Base-by-base conservation (phyloP, 2,113 vertebrate species). In the Antechinus stuartii region DNA sequence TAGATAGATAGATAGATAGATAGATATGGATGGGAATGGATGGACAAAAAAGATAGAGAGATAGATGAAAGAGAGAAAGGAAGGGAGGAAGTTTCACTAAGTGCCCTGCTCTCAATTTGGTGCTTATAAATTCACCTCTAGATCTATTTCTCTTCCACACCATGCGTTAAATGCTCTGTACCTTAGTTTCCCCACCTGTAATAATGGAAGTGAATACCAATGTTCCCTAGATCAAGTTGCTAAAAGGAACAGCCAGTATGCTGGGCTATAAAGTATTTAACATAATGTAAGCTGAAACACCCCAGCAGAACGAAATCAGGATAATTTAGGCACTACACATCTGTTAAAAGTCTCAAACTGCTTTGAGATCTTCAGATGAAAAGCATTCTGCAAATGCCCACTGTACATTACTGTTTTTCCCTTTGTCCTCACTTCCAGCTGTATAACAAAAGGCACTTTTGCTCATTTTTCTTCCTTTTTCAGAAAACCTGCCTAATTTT, bases 401-500 rank as follows among this genome's bases (percentile, higher is more conserved):
- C 91, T 54, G 12, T 61, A 94, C 3, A 0, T 52, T 56, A n/a
- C 35, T 90, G 54, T 92, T 95, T 93, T 90, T 84, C 57, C 94
- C 92, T 96, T 97, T 96, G 94, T 96, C 68, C 91, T 92, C 94
- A 49, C 92, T 53, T 90, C 47, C 52, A 95, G 91, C 53, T 89
- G 25, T 57, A 54, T 68, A 94, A 96, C 95, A 97, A 97, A 94
- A 68, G 91, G 91, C 46, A 56, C n/a, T 24, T 94, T 22, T 50
- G 49, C 93, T 97, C 96, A 89, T 94, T 97, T 97, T 94, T 96
- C 97, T 95, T 91, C 61, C 61, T 92, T 46, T 95, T 93, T 94
- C 89, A 94, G 93, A 97, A 90, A 94, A 98, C 92, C 94, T 93
- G 55, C 93, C 94, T 95, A 94, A 96, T 96, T 95, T 97, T 97